Evolutionary conservation across 1,140 invertebrate genomes (phyloP), one percentile per base, ranked within the genome.

Genomic region (Grapholita molesta): DNA sequence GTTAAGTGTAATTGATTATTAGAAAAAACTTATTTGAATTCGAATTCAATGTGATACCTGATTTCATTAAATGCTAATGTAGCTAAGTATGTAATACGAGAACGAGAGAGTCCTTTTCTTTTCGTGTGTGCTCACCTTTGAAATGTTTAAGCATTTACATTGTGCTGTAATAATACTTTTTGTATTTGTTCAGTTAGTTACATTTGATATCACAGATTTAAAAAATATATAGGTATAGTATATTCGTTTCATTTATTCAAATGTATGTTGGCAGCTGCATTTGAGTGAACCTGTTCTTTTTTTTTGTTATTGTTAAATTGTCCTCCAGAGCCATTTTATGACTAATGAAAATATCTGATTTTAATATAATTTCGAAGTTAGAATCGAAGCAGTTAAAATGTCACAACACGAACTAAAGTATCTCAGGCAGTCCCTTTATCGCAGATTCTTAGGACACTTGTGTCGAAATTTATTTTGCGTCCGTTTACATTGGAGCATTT

Each of bases 1-100:
- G 75, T 81, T 81, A 79, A 81, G 48, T 72, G 72, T 75, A 79
- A 81, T 79, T 77, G 75, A 79, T 79, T 77, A 70, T 76, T 68
- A 72, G 73, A 53, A 69, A 73, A 76, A 79, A 70, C 35, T 35
- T 64, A 67, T 73, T 64, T 42, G 23, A 53, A 73, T 79, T 71
- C 67, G 69, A 69, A 73, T 77, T 71, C 15, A 73, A 73, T 66
- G 18, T 42, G 35, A 66, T 66, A 61, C 55, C 55, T 61, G 55
- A 61, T 61, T 61, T 61, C 24, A 32, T 28, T 28, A 21, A 21
- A 48, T 48, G 42, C 42, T 48, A 48, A 48, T 48, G 18, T 48
- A 18, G 18, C 15, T 48, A 48, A 48, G 18, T 42, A 42, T 18
- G 42, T 48, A 48, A 48, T 21, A 48, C 8, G 42, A 48, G 42